Base-by-base conservation (phyloP, 53 echinoderm and acorn worm species). In the Astropecten irregularis region DNA sequence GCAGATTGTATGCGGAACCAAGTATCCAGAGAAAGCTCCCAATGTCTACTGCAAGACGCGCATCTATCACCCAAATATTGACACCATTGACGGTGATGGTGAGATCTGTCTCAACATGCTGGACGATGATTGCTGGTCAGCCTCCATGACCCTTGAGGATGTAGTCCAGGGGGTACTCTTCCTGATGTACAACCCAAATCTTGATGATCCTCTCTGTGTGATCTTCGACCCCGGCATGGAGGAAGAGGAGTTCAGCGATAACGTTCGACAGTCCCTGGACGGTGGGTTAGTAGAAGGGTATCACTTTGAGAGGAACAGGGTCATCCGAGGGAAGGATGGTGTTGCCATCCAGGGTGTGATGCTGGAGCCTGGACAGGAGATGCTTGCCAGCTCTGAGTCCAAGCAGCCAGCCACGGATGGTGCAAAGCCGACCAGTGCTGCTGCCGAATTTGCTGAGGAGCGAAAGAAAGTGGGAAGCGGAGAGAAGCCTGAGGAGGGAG, bases 31-130 rank as follows among this genome's bases (percentile, higher is more conserved):
- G 1, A 21, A 40, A 22, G 40, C 90, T 16, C 95, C 95, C 8
- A 44, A 50, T 35, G 88, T 95, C 11, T 29, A 22, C 44, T 95
- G 95, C 44, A 60, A 63, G 81, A 95, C 95, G 0, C 64, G 60
- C 28, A 82, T 95, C 64, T 92, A 92, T 66, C 95, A 95, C 66
- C 95, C 95, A 6, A 95, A 95, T 71, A 95, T 95, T 32, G 92
- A 92, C 74, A 84, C 81, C 64, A 73, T 95, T 11, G 90, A 92
- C 40, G 59, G 48, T 0, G 90, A 90, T 13, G 95, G 92, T 0
- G 95, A 85, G 9, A 81, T 95, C 11, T 95, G 95, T 46, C 59
- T 95, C 20, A 92, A 88, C 49, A 79, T 95, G 2, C 71, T 95
- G 5, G 89, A 88, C 18, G 69, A 57, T 10, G 83, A 73, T 9